Base-by-base conservation (phyloP, 2,113 vertebrate species). In the Pelecanus crispus region DNA sequence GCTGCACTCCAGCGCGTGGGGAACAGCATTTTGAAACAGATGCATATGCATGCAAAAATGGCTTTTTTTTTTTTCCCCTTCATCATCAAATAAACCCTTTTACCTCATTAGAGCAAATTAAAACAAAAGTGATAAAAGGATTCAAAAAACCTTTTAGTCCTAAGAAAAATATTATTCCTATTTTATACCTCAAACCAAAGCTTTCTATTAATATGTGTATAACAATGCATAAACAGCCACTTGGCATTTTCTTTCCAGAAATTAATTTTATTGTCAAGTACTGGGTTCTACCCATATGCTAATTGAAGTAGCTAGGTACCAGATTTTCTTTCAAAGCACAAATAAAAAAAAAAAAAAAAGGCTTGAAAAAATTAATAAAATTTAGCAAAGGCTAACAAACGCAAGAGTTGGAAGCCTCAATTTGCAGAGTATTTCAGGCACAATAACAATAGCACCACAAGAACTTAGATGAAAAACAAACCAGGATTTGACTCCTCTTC, bases 391-490 rank as follows among this genome's bases (percentile, higher is more conserved):
- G 17, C 22, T 8, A 56, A 82, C 29, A 8, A 56, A 82, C 29
- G 3, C 12, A 81, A 20, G n/a, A 42, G 22, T 7, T 47, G 21
- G 38, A 45, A 77, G 13, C 7, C 5, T 40, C n/a, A 13, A 12
- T 16, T 12, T 10, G n/a, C 3, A 34, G 31, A 14, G 13, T 13
- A 16, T 13, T 71, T 47, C 44, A 58, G 28, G 14, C 52, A 11
- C 29, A 3, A 2, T 4, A 38, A 15, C 47, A n/a, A 24, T 0
- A 63, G 36, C 26, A 45, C 24, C 8, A 0, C 2, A 9, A 36
- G 11, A 66, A 15, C 6, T 31, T 6, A 3, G 12, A 36, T n/a
- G n/a, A n/a, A n/a, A n/a, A n/a, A n/a, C n/a, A n/a, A n/a, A n/a
- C n/a, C n/a, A n/a, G n/a, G n/a, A n/a, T n/a, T n/a, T n/a, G n/a